These are phyloP conservation scores for Thalpophila matura DNA, from an alignment of 2,888 invertebrate genomes.

Conservation along the genomic window DNA sequence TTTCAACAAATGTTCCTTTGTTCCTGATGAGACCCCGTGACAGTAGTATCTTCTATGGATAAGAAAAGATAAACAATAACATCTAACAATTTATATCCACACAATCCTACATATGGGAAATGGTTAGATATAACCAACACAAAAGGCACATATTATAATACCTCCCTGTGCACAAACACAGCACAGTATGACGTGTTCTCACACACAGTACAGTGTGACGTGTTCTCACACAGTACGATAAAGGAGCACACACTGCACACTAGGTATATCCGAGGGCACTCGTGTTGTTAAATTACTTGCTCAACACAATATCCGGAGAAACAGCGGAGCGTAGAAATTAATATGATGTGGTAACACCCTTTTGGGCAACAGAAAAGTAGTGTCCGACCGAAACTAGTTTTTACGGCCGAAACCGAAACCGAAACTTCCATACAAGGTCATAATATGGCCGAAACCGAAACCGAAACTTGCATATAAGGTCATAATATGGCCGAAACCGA, in stretches of 20 bases:
- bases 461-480: too few relatives aligned
- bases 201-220: too few relatives aligned
- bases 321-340: background rate
- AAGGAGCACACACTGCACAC: slow-evolving; percentile 38
- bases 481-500: too few relatives aligned
- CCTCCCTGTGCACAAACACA: background rate
- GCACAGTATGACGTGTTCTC: slow-evolving; percentile 7
- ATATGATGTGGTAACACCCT: slow-evolving; percentile 8
- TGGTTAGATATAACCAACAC: slow-evolving; percentile 18
- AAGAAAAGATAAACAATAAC: too few relatives aligned
- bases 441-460: too few relatives aligned
- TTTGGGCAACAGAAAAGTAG: background rate
- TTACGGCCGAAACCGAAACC: too few relatives aligned
- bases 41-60: too few relatives aligned
- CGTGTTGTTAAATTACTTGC: slow-evolving; percentile 61
- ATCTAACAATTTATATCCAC: background rate
- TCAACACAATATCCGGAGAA: slow-evolving; percentile 67
- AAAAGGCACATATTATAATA: slow-evolving; percentile 33
- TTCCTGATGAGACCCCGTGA: too few relatives aligned
- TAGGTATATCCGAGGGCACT: slow-evolving; percentile 28
- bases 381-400: too few relatives aligned
- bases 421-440: too few relatives aligned
- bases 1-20: too few relatives aligned
- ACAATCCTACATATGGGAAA: slow-evolving; percentile 12
- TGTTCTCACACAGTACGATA: slow-evolving; percentile 8